Base-by-base conservation (phyloP, 1,140 invertebrate species). In the Dryas iulia region DNA sequence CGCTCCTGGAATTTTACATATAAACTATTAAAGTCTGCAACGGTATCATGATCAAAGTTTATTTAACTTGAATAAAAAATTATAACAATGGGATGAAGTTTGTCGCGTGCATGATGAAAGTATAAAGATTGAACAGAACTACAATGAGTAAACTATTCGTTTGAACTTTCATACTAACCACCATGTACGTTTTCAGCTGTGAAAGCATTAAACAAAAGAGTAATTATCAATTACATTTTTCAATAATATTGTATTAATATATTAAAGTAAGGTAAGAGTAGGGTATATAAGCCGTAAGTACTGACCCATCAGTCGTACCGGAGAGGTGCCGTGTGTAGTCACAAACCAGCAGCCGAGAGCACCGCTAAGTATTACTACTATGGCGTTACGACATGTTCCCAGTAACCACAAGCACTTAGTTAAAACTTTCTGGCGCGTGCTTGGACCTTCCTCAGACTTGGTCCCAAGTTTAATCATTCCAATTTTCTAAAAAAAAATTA, bases 341-440 rank as follows among this genome's bases (percentile, higher is more conserved):
- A 88, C 83, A 73, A 93, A 93, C 76, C 90, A 90, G 80, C 86
- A 93, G 53, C 95, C 95, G 12, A 95, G 86, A 5, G 92, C 76
- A 0, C 95, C 94, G 71, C 94, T 94, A 3, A 93, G 70, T n/a
- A 97, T 92, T 0, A 97, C 96, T 0, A 97, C 93, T 23, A 97
- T 93, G 3, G 96, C 96, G 84, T 97, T 97, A 47, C 96, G 93
- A 18, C 94, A 94, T 0, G 95, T 94, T 31, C 94, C 94, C 58
- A 95, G 64, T 62, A 95, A 92, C 94, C 95, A 96, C 65, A 95
- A 74, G 1, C 90, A 76, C 68, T 93, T 93, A 35, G 92, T 95
- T 4, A 94, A 47, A 7, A 88, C 78, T 30, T 79, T 81, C 63
- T 93, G 93, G 28, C 92, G 76, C 1, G 87, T 89, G 8, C 89